Base-by-base conservation (phyloP, 2,888 invertebrate genomes). In the Plebejus anna region DNA sequence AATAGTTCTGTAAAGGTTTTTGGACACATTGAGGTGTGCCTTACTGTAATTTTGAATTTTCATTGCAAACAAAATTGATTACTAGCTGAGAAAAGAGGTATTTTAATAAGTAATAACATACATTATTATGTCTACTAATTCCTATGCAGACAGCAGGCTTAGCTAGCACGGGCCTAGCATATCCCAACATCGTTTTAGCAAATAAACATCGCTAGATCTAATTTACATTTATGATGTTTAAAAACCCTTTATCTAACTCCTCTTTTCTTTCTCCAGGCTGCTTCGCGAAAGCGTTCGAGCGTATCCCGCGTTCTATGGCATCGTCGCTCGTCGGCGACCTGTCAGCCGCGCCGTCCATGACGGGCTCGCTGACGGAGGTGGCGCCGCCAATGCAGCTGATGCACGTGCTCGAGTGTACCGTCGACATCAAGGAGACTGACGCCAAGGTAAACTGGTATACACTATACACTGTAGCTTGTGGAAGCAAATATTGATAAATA, bases 341-440 rank as follows among this genome's bases (percentile, higher is more conserved):
- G 79, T 95, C 95, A 77, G 95, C 95, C n/a, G 95, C 95, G 76
- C 94, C 95, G 2, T 96, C 96, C 0, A 95, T 96, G 83, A 96
- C 95, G 0, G 92, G 92, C 7, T 96, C 96, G 1, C 89, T 95
- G 79, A 90, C 95, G 0, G 95, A 95, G 80, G 94, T 92, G 4
- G 96, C 96, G 9, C 94, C 95, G 0, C 89, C 92, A 4, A 96
- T 95, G 89, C 92, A 94, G 80, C 87, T 95, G 11, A 96, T 97
- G 87, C 98, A 97, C 86, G 96, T 97, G 76, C 97, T 99, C 83
- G 98, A 98, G 87, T 98, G 98, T 75, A 97, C 97, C 76, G 94
- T 99, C 81, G 99, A 99, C 89, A 97, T 99, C 80, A 97, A 97
- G 86, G 98, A 98, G 90, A 97, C 97, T 73, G 98, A 98, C 84